Conservation (phyloP, 2,888 invertebrate genomes). For the Watsonalla cultraria region DNA sequence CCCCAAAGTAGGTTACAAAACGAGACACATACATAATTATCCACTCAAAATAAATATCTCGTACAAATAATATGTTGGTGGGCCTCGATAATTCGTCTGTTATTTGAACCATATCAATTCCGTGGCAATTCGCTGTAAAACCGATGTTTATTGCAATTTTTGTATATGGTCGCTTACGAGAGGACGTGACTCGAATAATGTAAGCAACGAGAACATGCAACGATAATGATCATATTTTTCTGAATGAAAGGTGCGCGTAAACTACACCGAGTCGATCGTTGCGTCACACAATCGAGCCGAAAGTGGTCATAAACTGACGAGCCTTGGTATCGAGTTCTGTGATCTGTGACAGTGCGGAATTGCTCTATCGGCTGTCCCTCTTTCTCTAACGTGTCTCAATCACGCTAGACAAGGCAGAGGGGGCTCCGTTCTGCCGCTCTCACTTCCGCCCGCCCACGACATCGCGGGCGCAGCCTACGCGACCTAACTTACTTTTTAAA, state of each 20-base stretch:
- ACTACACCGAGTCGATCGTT: slow-evolving; percentile 38
- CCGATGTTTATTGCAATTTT: slow-evolving; percentile 45
- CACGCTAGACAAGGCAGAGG: slow-evolving; percentile 61
- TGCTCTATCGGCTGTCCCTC: slow-evolving; percentile 43
- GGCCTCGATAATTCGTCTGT: slow-evolving; percentile 33
- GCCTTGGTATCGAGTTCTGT: slow-evolving; percentile 62
- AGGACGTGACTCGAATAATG: slow-evolving; percentile 54
- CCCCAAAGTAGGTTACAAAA: background rate
- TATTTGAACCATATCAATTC: slow-evolving; percentile 48
- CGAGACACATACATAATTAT: background rate
- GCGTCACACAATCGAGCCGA: slow-evolving; percentile 62
- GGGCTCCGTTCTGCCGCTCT: slow-evolving; percentile 60
- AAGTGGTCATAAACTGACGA: slow-evolving; percentile 71
- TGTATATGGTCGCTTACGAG: slow-evolving; percentile 27
- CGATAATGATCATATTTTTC: slow-evolving; percentile 49
- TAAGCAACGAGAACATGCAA: slow-evolving; percentile 40
- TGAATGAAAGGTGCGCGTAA: slow-evolving; percentile 46
- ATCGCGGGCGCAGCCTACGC: slow-evolving; percentile 63
- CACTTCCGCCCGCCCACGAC: slow-evolving; percentile 77
- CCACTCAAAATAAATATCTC: background rate
- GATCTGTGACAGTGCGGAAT: slow-evolving; percentile 67
- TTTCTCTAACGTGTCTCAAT: slow-evolving; percentile 37
- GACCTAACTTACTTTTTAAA: slow-evolving; percentile 59
- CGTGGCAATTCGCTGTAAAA: slow-evolving; percentile 31
- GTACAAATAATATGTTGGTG: slow-evolving; percentile 2